Evolutionary conservation across 2,888 invertebrate species (phyloP), one percentile per base, ranked within the genome.

Genomic region (Theretra japonica): DNA sequence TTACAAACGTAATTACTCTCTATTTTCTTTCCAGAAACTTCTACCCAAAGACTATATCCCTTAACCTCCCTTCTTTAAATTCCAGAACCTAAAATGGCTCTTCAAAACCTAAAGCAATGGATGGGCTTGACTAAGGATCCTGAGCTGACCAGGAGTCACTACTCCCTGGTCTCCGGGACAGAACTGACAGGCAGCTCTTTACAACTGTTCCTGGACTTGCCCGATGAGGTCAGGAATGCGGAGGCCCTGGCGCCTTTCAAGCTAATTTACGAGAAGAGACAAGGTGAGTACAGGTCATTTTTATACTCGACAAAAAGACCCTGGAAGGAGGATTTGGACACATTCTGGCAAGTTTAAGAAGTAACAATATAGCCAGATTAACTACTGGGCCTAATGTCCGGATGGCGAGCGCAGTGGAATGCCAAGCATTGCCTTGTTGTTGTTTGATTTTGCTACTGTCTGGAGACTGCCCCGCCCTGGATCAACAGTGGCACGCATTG

Each of bases 151-250:
- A 87, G 88, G 73, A 85, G 87, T 58, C 80, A 79, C 0, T 89
- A 88, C 75, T 88, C 88, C 21, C 73, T 89, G 73, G 88, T 89
- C 69, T 86, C 92, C 33, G 90, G 90, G 48, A 88, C 87, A 74
- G 94, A 95, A 72, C 88, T 95, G 30, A 95, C 93, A 0, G 91
- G 92, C 21, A 93, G 93, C 23, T 90, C 93, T 0, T 80, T 96
- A 59, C 95, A 95, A 76, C 93, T 95, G 28, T 96, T 96, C 96
- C 89, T 94, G 58, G 91, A 90, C 23, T 80, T 96, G 28, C 96
- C 96, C 0, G 95, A 95, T 57, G 94, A 95, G 71, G 95, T 96
- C 72, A 95, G 95, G 56, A 90, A 95, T 74, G 96, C 96, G 86
- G 96, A 96, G 0, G 95, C 95, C 73, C 88, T 96, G 81, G 95